These are phyloP conservation scores for Pectinophora gossypiella DNA, from an alignment of 1,140 invertebrate species.

Conservation along the genomic window DNA sequence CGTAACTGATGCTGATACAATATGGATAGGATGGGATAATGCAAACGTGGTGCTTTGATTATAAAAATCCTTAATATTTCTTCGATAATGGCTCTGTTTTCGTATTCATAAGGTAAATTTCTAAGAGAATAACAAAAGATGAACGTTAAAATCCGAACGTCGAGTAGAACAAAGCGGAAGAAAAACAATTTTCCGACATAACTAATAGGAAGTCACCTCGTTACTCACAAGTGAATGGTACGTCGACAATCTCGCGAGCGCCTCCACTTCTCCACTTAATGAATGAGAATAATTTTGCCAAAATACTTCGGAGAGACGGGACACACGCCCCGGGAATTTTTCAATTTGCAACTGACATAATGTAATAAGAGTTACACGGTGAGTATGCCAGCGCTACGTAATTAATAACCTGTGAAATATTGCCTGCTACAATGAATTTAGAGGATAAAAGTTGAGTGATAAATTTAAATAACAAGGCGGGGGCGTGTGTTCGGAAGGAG, in stretches of 20 bases:
- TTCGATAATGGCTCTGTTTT: too few species aligned
- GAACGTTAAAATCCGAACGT: neutral
- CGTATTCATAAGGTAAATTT: too few species aligned
- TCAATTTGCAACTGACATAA: conserved; percentile 74
- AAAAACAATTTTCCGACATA: conserved; percentile 65
- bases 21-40: too few species aligned
- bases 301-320: conserved; percentile 72
- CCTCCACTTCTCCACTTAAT: conserved; percentile 68
- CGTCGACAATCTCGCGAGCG: conserved; percentile 60
- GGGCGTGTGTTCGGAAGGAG: conserved; percentile 32
- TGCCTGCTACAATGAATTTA: conserved; percentile 73
- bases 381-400: conserved; percentile 63
- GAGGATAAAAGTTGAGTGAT: conserved; percentile 73
- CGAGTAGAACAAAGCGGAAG: conserved; percentile 35
- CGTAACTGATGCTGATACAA: too few species aligned
- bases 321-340: conserved; percentile 73
- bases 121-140: neutral
- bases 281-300: conserved; percentile 74
- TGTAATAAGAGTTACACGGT: conserved; percentile 73
- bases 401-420: conserved; percentile 74
- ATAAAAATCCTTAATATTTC: too few species aligned
- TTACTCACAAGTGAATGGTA: conserved; percentile 68
- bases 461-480: conserved; percentile 69
- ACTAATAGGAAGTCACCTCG: conserved; percentile 71
- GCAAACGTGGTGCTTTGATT: too few species aligned